A percentile compares a stretch with the other conserved stretches of the same genome.
Conservation (phyloP, 2,797 vertebrate species). For the Sebastes hopkinsi region DNA sequence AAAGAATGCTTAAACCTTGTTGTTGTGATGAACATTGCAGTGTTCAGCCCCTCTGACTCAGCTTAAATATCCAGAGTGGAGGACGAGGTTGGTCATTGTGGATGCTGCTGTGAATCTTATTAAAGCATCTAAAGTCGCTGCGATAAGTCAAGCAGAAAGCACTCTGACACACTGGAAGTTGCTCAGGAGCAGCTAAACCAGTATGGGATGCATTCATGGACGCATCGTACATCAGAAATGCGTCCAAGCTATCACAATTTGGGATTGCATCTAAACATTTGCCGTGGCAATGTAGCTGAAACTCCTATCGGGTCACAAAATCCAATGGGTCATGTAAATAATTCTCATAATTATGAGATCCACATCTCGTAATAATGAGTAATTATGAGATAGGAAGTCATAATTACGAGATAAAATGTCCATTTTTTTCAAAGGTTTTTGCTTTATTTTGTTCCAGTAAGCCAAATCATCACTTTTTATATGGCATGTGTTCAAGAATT, state of each 20-base stretch:
- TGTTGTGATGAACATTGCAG: constrained; percentile 9
- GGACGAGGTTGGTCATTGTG: background rate
- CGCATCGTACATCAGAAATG: background rate
- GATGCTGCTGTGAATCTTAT: background rate
- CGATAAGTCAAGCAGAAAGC: background rate
- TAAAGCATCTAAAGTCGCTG: background rate
- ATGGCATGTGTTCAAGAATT: background rate
- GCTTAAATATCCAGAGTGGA: background rate
- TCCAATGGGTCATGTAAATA: background rate
- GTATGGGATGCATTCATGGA: background rate
- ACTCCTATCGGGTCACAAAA: background rate
- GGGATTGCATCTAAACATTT: background rate
- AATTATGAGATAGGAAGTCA: background rate
- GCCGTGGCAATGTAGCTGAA: background rate
- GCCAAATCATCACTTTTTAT: background rate
- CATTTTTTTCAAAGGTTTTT: background rate
- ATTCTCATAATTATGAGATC: background rate
- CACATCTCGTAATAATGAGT: background rate
- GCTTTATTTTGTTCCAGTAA: background rate
- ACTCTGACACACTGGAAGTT: background rate
- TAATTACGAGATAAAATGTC: background rate
- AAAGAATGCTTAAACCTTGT: background rate
- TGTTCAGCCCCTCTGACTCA: constrained; percentile 7
- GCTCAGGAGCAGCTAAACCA: background rate
- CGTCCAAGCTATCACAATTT: background rate